Percentiles rank a stretch among this genome's conserved stretches.
These are phyloP conservation scores for Verasper variegatus DNA, from an alignment of 2,113 vertebrate genomes.

Conservation along the genomic window DNA sequence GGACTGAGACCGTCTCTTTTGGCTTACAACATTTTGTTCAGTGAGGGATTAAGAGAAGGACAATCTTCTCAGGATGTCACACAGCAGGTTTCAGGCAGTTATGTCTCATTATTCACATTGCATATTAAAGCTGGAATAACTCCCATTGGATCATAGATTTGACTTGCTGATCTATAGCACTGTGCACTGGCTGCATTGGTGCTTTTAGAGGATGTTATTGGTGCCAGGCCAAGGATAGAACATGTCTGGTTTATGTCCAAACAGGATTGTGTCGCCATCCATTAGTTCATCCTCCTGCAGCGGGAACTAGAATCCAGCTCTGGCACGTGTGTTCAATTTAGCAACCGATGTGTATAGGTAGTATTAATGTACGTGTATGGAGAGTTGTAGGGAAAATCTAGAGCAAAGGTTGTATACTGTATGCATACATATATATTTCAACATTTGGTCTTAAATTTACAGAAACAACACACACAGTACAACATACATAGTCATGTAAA, in stretches of 20 bases:
- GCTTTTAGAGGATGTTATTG: constrained; percentile 18
- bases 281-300: background rate
- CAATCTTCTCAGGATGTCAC: background rate
- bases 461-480: background rate
- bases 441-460: background rate
- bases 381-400: background rate
- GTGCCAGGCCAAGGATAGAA: constrained; percentile 11
- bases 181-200: background rate
- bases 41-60: no score
- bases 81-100: background rate
- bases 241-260: constrained; percentile 5
- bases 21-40: no score
- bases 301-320: background rate
- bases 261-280: constrained; percentile 1
- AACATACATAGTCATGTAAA: background rate
- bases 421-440: background rate
- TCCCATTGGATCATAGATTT: background rate
- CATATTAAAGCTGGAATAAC: background rate
- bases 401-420: background rate
- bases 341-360: background rate
- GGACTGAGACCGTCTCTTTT: no score
- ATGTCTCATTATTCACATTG: background rate
- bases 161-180: background rate
- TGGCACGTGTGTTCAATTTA: background rate
- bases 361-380: background rate